Evolutionary conservation across 1,140 invertebrate species (phyloP), one percentile per base, ranked within the genome.

Genomic region (Gryon sp.): DNA sequence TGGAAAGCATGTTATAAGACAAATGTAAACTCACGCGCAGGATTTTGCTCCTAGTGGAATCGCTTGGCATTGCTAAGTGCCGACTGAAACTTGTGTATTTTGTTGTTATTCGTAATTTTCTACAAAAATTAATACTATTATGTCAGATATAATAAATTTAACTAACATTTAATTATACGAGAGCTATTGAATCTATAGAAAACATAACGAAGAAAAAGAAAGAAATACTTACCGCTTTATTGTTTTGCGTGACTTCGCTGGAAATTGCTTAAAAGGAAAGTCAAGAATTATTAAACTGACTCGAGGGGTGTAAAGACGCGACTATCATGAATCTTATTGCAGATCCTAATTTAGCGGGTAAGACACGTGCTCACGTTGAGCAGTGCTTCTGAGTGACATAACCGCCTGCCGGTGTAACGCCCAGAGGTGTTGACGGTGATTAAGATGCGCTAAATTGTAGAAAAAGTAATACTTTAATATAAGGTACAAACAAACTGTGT

Each of bases 241-340:
- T 53, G 59, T 60, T 53, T 76, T 65, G 74, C 74, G 59, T 76
- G 74, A 76, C 65, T 65, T 11, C 36, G 74, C 59, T 76, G 57
- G 52, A 76, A 76, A 70, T 76, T 70, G 60, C 46, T 38, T 38
- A 70, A 60, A 60, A 76, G 43, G 60, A 52, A 66, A 66, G 74
- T 70, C 52, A 70, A 60, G 59, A 63, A 72, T 66, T 77, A 72
- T 77, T 77, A 77, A 77, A 53, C 45, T 26, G 60, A 40, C 40
- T 66, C 40, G 32, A 32, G 55, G 66, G 68, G 68, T 40, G 75
- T 68, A 46, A 77, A 55, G 60, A 77, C 68, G 62, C 22, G 53
- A 52, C 66, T 66, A 77, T 72, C 74, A 72, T 77, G 75, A 77
- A 77, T 77, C 75, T 77, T 68, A 77, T 72, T 77, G 66, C 68